Base-by-base conservation (phyloP, 2,888 invertebrate genomes). In the Oxytorus armatus region DNA sequence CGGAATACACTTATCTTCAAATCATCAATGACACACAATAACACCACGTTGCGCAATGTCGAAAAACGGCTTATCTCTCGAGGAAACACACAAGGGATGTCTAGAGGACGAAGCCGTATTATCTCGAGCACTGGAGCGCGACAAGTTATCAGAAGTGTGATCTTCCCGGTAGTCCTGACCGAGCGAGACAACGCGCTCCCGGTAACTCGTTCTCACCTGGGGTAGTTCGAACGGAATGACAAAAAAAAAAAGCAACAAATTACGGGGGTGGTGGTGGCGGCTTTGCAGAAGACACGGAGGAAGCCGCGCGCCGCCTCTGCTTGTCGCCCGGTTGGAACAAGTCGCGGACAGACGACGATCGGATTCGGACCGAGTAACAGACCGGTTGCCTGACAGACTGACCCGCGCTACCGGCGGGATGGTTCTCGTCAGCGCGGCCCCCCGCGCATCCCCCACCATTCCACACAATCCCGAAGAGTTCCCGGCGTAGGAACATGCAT, bases 301-400 rank as follows among this genome's bases (percentile, higher is more conserved):
- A 83, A 76, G 79, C 76, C 57, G 84, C 81, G 68, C 76, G 77
- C 79, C 77, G 79, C 70, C 79, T 86, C 85, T 85, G 85, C 83
- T n/a, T 82, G 82, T 61, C 76, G 72, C 63, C 66, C 68, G 66
- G 76, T 72, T 76, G 72, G 69, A 77, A 77, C 47, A 81, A 77
- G 65, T 65, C 82, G 83, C 83, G 83, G 83, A 84, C 85, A 86
- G 92, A 92, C 93, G 93, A 88, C 84, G 89, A 88, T 84, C 88
- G 87, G 85, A 84, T 77, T 81, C 78, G 81, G 82, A 82, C 84
- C 85, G 84, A 84, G 85, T 84, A 85, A 89, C 89, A 90, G 90
- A 91, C 91, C 91, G 90, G 90, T 89, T 90, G 90, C 88, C 90
- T 90, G 90, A 90, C 89, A 90, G 91, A 91, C 92, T 91, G 92